Evolutionary conservation across 2,888 invertebrate genomes (phyloP).

Genomic region (Clistopyga incitator): DNA sequence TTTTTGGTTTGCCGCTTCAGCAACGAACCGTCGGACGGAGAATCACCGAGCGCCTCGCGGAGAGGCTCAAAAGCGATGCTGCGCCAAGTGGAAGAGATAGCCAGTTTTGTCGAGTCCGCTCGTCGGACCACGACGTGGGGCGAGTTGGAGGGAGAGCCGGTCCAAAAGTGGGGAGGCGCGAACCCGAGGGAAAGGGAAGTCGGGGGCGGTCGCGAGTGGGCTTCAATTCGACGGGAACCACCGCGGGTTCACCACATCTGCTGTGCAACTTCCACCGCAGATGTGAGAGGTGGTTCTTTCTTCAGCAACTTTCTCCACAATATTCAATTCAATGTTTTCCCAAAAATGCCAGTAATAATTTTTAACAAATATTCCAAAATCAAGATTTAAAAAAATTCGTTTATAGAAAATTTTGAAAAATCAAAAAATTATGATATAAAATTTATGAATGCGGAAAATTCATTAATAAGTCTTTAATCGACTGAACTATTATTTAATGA

Average conservation of each 20-base stretch:
- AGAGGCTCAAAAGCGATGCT: conserved; percentile 72
- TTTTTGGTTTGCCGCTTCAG: conserved; percentile 30
- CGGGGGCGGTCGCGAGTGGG: conserved; percentile 83
- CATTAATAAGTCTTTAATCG: background rate
- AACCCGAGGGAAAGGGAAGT: conserved; percentile 76
- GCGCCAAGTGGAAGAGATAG: conserved; percentile 80
- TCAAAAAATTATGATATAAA: background rate
- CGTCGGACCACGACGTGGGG: conserved; percentile 56
- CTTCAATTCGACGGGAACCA: conserved; percentile 81
- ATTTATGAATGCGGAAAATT: conserved; percentile 5
- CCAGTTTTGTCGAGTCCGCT: conserved; percentile 73
- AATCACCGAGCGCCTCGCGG: conserved; percentile 59
- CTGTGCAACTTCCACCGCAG: conserved; percentile 76
- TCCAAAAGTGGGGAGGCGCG: conserved; percentile 72
- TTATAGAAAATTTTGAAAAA: background rate
- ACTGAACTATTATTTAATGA: background rate
- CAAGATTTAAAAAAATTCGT: background rate
- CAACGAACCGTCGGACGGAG: conserved; percentile 49
- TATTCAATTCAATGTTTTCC: conserved; percentile 31
- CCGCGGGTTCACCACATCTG: conserved; percentile 81
- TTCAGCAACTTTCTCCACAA: conserved; percentile 54
- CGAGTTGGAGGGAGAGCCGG: conserved; percentile 67
- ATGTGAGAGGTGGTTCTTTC: conserved; percentile 66
- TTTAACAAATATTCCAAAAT: background rate
- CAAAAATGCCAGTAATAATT: background rate